Evolutionary conservation across 2,888 invertebrate species (phyloP), one percentile per base, ranked within the genome.

Genomic region (Cryptocheilus praepositus): DNA sequence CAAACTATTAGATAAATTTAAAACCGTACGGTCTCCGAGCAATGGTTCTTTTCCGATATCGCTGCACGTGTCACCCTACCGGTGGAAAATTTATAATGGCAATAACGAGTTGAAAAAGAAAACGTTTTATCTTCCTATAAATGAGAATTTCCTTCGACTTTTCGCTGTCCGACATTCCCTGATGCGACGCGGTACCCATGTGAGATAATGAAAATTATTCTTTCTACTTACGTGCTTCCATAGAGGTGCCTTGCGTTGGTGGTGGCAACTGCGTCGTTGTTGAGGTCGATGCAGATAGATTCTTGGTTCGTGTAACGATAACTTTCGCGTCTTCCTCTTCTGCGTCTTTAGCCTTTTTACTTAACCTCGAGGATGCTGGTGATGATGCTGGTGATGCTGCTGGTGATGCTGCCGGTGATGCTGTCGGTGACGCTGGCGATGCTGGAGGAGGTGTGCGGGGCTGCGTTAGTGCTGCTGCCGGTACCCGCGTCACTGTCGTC

Each of bases 141-240:
- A n/a, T n/a, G n/a, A n/a, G n/a, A n/a, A n/a, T n/a, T n/a, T n/a
- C n/a, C n/a, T n/a, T n/a, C n/a, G n/a, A n/a, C n/a, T n/a, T n/a
- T n/a, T n/a, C n/a, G n/a, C n/a, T n/a, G n/a, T n/a, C n/a, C n/a
- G n/a, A n/a, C n/a, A n/a, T n/a, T n/a, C n/a, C n/a, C n/a, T n/a
- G n/a, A n/a, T n/a, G n/a, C n/a, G n/a, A n/a, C n/a, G n/a, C n/a
- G n/a, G n/a, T n/a, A n/a, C n/a, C n/a, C n/a, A n/a, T n/a, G n/a
- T n/a, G n/a, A 45, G 8, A 45, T n/a, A 8, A 7, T 3, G 45
- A 51, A 51, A 55, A 0, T 11, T 0, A 0, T 16, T 19, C 2
- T 25, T 5, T 8, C 18, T 19, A 86, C 86, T 85, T 74, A 86
- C 86, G 81, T 84, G 85, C 81, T 85, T 85, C 86, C 86, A 86